Evolutionary conservation across 2,113 vertebrate genomes (phyloP), one percentile per base, ranked within the genome.

Genomic region (Mungos mungo): DNA sequence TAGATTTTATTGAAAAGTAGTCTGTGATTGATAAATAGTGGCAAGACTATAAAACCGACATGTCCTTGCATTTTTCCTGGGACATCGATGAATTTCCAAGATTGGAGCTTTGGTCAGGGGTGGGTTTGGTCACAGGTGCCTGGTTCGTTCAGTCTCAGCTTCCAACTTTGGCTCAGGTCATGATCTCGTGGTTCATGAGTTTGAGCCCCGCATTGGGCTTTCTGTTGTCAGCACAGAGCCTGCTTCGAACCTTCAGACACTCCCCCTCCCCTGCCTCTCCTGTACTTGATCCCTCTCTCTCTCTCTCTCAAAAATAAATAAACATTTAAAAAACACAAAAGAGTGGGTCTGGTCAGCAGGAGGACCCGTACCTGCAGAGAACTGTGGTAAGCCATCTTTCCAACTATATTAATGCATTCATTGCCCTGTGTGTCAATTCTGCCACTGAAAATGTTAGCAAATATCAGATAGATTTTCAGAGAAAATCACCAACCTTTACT

Each of bases 1-100:
- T 50, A 18, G 14, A 66, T 92, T 95, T 94, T 81, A 88, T 72
- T 93, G 77, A 89, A 71, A 95, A 71, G 79, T 79, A n/a, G 52
- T 57, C 35, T 95, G n/a, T 93, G 82, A 38, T 63, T 93, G 86
- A 93, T 77, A 57, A 60, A 45, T 45, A 66, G 31, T n/a, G 81
- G 35, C 60, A 85, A 88, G 71, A 68, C 76, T 35, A 23, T 1
- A 35, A 74, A 84, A 77, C 71, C 54, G 71, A 72, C 21, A 33
- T 3, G 5, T 5, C 38, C 77, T 71, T 90, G 54, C 41, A 6
- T 89, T 91, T 47, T 68, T 72, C 45, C 50, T 83, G 66, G 85
- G 66, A 33, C 5, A 15, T 63, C 38, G n/a, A 0, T 65, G 54
- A n/a, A 1, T 89, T 65, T 72, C 88, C 35, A n/a, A 23, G 68